Base-by-base conservation (phyloP, 2,797 vertebrate species). In the Luscinia luscinia region DNA sequence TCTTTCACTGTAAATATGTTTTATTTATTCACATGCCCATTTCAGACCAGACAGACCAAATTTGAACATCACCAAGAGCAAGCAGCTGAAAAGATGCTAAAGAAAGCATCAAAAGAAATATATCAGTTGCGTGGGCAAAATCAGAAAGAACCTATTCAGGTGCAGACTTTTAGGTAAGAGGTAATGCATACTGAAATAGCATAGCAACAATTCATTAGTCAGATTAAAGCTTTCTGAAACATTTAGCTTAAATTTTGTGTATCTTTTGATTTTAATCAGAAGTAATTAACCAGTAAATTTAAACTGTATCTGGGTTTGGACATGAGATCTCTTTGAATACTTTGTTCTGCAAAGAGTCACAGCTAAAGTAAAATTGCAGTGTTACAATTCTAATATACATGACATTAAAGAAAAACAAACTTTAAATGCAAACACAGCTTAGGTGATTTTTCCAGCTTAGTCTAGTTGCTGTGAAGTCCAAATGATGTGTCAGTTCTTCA, bases 21-120 rank as follows among this genome's bases (percentile, higher is more conserved):
- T 91, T 68, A 14, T 83, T 63, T 85, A 77, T 77, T 75, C 43
- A 40, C 4, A 0, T 78, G 57, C 11, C 45, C 28, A 23, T 54
- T 84, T 27, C 96, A 99, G 99, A 98, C 98, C 24, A 98, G 98
- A 97, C 99, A 99, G 97, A 99, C 98, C 97, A 98, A 99, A 97
- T 98, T 99, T 96, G 99, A 99, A 97, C 98, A 99, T 96, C 98
- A 98, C 40, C 99, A 99, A 96, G 99, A 99, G 97, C 99, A 99
- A 97, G 98, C 98, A 73, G 99, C 98, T 30, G 99, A 99, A 97
- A 98, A 99, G 97, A 98, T 99, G 98, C 97, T 99, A 84, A 99
- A 99, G 97, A 99, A 99, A 95, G 99, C 99, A 41, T 99, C 99
- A 82, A 99, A 98, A 95, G 99, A 99, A 97, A 98, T 99, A 88